Evolutionary conservation across 92 coral and sea anemone species (phyloP), one percentile per base, ranked within the genome.

Genomic region (Phymanthus crucifer): DNA sequence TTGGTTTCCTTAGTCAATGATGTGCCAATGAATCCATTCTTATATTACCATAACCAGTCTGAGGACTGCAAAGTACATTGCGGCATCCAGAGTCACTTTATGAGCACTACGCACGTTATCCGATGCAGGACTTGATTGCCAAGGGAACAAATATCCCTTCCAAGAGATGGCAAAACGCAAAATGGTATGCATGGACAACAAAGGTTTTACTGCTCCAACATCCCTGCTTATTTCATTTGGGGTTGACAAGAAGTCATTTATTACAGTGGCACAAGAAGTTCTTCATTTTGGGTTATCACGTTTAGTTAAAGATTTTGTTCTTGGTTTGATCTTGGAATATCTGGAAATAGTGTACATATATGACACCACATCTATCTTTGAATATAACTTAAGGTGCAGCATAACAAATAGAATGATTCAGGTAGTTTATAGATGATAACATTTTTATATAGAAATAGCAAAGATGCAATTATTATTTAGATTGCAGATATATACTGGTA

Each of bases 21-120:
- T n/a, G n/a, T n/a, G n/a, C n/a, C n/a, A n/a, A 85, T 50, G 74
- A 67, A 33, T 70, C 65, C 29, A 81, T 77, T 35, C 75, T n/a
- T n/a, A n/a, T n/a, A n/a, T n/a, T n/a, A 43, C 48, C 48, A 43
- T 43, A 17, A 43, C 48, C 48, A 43, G 48, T n/a, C n/a, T n/a
- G n/a, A n/a, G n/a, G n/a, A n/a, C n/a, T n/a, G n/a, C n/a, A n/a
- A n/a, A n/a, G n/a, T n/a, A n/a, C n/a, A n/a, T n/a, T n/a, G n/a
- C n/a, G n/a, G n/a, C n/a, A n/a, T n/a, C n/a, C n/a, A n/a, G n/a
- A n/a, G n/a, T n/a, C n/a, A n/a, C n/a, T n/a, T n/a, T n/a, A n/a
- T n/a, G n/a, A n/a, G n/a, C n/a, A n/a, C n/a, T n/a, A n/a, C n/a
- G n/a, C n/a, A n/a, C 43, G 10, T 38, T 0, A 38, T 4, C 43